Evolutionary conservation across 23 tunicate species (phyloP).

Genomic region (Oikopleura dioica): DNA sequence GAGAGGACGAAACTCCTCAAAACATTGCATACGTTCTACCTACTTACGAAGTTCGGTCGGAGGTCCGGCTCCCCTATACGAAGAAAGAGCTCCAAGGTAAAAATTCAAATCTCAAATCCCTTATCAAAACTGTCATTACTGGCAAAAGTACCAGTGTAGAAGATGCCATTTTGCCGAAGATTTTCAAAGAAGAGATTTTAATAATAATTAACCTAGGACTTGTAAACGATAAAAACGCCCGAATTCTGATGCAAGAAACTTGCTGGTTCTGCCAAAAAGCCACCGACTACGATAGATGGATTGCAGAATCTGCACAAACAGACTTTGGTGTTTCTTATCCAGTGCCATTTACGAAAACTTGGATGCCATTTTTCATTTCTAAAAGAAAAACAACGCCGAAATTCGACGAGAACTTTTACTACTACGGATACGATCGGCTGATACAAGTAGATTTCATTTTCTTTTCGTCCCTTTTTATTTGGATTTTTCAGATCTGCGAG

Average conservation of each 20-base stretch:
- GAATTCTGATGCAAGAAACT: slow-evolving; percentile 47
- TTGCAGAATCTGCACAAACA: background rate
- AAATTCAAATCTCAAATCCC: background rate
- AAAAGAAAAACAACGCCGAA: slow-evolving; percentile 20
- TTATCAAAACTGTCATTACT: slow-evolving; percentile 17
- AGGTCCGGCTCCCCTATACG: background rate
- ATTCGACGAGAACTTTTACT: slow-evolving; percentile 32
- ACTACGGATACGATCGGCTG: slow-evolving; percentile 44
- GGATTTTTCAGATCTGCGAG: slow-evolving; percentile 33
- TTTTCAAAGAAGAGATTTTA: slow-evolving; percentile 18
- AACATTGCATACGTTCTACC: no score
- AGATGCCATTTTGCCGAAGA: slow-evolving; percentile 5
- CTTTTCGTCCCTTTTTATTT: background rate
- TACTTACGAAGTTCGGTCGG: no score
- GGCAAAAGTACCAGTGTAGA: slow-evolving; percentile 39
- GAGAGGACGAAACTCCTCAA: no score
- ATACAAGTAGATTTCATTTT: slow-evolving; percentile 24
- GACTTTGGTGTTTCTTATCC: slow-evolving; percentile 19
- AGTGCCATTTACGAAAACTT: slow-evolving; percentile 21
- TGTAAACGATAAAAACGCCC: slow-evolving; percentile 23
- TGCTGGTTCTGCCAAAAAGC: slow-evolving; percentile 37
- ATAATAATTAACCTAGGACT: no score
- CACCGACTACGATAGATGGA: slow-evolving; percentile 49
- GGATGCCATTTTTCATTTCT: slow-evolving; percentile 67
- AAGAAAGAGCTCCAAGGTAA: background rate